Percentiles rank a stretch among this genome's conserved stretches.
These are phyloP conservation scores for Rana temporaria DNA, from an alignment of 2,113 vertebrate species.

Conservation along the genomic window DNA sequence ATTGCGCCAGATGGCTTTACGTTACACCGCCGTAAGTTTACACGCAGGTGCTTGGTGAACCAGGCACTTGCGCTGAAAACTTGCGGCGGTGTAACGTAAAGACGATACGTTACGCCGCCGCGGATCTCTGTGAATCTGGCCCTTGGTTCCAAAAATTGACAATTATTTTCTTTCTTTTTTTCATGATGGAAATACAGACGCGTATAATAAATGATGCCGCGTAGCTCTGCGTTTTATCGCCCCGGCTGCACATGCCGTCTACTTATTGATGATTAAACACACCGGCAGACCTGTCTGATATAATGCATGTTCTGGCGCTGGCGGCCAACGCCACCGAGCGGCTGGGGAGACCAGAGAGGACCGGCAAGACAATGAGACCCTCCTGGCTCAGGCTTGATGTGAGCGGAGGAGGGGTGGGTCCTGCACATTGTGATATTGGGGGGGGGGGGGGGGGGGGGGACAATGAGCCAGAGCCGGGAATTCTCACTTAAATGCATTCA, in stretches of 20 bases:
- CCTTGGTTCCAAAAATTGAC: too few relatives aligned
- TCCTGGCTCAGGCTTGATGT: neutral
- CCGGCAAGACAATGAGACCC: constrained; percentile 23
- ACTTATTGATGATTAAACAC: constrained; percentile 6
- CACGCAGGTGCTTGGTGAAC: too few relatives aligned
- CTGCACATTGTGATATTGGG: constrained; percentile 45
- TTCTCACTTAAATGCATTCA: constrained; percentile 59
- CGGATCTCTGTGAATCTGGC: too few relatives aligned
- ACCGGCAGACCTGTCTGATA: constrained; percentile 4
- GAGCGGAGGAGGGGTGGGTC: constrained; percentile 48
- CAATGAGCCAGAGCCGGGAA: constrained; percentile 60
- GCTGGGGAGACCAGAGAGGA: neutral
- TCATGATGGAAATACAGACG: too few relatives aligned
- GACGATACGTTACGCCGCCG: too few relatives aligned
- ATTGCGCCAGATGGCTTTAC: too few relatives aligned
- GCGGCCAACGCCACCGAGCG: neutral
- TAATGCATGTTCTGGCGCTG: neutral
- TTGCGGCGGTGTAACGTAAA: too few relatives aligned
- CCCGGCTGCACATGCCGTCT: neutral
- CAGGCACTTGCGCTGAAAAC: too few relatives aligned
- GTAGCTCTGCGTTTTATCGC: neutral
- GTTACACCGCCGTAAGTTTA: too few relatives aligned
- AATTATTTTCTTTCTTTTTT: too few relatives aligned
- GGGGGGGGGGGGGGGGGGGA: constrained; percentile 46
- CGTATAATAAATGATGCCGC: neutral